A percentile compares a stretch with the other conserved stretches of the same genome.
Evolutionary conservation across 2,888 invertebrate species (phyloP).

Genomic region (Cactoblastis cactorum): DNA sequence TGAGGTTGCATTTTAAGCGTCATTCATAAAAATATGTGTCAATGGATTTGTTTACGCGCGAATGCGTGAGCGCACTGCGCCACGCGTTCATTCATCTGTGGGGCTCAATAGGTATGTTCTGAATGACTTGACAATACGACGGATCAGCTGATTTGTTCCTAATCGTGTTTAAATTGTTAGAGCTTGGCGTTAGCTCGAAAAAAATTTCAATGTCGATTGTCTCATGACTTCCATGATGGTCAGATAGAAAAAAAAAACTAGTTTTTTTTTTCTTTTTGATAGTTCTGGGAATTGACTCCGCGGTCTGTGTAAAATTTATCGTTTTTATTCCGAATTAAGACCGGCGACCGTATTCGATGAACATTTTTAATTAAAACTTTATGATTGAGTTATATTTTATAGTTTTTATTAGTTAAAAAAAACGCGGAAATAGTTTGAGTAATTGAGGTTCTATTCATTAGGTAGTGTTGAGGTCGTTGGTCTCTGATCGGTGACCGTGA

Average conservation of each 20-base stretch:
- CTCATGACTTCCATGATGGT: slow-evolving; percentile 11
- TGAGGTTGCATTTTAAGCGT: slow-evolving; percentile 27
- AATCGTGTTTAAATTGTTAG: slow-evolving; percentile 6
- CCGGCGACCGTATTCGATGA: not conserved
- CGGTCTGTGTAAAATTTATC: not conserved
- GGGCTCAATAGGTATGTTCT: slow-evolving; percentile 54
- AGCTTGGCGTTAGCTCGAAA: slow-evolving; percentile 1
- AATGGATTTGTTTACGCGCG: slow-evolving; percentile 51
- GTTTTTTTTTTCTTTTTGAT: not conserved
- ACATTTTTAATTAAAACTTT: slow-evolving; percentile 3
- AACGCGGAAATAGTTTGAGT: slow-evolving; percentile 3
- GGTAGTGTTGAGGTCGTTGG: slow-evolving; percentile 1
- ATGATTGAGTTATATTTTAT: slow-evolving; percentile 1
- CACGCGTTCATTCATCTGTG: slow-evolving; percentile 46
- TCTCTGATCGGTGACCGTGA: slow-evolving; percentile 11
- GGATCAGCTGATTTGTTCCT: slow-evolving; percentile 41
- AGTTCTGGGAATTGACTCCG: not conserved
- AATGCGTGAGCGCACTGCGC: slow-evolving; percentile 46
- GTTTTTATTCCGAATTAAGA: not conserved
- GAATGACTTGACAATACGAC: slow-evolving; percentile 20
- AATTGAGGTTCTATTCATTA: not conserved
- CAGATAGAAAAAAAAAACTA: not conserved
- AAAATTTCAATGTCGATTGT: slow-evolving; percentile 9
- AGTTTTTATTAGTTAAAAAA: not conserved
- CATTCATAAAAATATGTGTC: slow-evolving; percentile 65